Conservation (phyloP, 2,113 vertebrate genomes). For the Phyllopteryx taeniolatus region DNA sequence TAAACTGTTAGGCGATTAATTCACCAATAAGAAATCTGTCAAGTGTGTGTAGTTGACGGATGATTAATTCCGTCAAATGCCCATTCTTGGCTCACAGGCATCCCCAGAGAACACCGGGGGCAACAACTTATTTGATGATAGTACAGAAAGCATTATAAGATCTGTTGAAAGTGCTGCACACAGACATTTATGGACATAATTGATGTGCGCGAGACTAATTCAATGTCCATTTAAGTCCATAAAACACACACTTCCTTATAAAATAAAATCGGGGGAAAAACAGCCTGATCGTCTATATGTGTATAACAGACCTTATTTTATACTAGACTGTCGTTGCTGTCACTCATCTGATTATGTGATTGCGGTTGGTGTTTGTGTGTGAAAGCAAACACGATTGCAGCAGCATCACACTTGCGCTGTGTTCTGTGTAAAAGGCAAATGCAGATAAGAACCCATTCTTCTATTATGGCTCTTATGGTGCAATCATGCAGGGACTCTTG, state of each 20-base stretch:
- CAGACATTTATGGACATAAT: slow-evolving; percentile 1
- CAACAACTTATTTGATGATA: background rate
- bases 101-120: background rate
- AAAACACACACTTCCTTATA: background rate
- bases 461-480: background rate
- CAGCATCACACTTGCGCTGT: background rate
- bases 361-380: background rate
- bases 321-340: too few relatives aligned
- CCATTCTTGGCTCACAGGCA: background rate
- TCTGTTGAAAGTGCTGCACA: background rate
- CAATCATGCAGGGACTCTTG: background rate
- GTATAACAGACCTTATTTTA: too few relatives aligned
- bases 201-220: background rate
- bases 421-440: background rate
- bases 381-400: background rate
- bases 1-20: too few relatives aligned
- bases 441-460: background rate
- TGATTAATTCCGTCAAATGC: too few relatives aligned
- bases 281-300: background rate
- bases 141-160: background rate
- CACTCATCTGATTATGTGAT: too few relatives aligned
- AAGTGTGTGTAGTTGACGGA: background rate
- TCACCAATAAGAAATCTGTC: too few relatives aligned
- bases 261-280: background rate
- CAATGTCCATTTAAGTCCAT: background rate